Evolutionary conservation across 1,140 invertebrate genomes (phyloP).

Genomic region (Nautilus pompilius): DNA sequence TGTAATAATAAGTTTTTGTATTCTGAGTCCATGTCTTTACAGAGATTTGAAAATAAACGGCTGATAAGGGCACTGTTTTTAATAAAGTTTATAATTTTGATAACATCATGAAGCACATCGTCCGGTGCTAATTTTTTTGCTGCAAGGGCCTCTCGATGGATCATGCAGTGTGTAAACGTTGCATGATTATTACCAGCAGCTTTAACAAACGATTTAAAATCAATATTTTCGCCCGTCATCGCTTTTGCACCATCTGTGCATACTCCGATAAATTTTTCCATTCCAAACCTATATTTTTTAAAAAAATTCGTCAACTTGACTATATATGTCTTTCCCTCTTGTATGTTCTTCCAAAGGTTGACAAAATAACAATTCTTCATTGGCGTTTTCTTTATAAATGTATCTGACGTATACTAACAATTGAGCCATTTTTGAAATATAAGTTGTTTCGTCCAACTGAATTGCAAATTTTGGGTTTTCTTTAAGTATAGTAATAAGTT

Average conservation of each 20-base stretch:
- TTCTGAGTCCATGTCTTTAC: neutral
- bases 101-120: neutral
- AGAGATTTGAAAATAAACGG: neutral
- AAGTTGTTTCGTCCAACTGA: slow-evolving; percentile 1
- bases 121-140: slow-evolving; percentile 2
- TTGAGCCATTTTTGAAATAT: neutral
- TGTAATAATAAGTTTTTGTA: neutral
- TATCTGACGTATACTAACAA: neutral
- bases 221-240: neutral
- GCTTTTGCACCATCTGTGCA: slow-evolving; percentile 2
- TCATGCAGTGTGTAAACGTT: neutral
- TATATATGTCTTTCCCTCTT: neutral
- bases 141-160: neutral
- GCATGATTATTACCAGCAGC: neutral
- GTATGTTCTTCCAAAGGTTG: neutral
- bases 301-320: neutral
- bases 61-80: neutral
- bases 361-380: too few relatives aligned
- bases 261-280: slow-evolving; percentile 2
- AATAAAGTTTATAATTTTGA: slow-evolving; percentile 2
- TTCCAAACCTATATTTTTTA: slow-evolving; percentile 1
- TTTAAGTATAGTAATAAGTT: neutral
- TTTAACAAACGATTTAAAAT: neutral
- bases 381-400: neutral
- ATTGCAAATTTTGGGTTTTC: neutral